Conservation (phyloP, 2,888 invertebrate genomes). For the Aquatica leii region DNA sequence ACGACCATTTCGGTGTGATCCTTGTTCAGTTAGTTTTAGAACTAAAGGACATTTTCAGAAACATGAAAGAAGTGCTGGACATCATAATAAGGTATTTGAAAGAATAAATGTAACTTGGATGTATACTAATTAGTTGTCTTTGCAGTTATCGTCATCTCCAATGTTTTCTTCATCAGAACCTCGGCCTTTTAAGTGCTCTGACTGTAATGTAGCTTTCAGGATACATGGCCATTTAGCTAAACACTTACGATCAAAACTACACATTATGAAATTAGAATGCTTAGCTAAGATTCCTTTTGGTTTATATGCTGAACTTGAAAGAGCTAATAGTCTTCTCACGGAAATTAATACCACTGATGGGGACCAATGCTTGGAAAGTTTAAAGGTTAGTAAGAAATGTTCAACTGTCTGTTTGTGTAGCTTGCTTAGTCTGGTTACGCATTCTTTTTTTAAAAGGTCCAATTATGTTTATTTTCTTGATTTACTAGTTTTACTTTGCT, state of each 20-base stretch:
- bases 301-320: slow-evolving; percentile 92
- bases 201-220: slow-evolving; percentile 95
- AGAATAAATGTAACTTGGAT: neutral
- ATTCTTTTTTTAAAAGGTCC: too few relatives aligned
- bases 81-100: slow-evolving; percentile 83
- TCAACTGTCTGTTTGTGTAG: slow-evolving; percentile 6
- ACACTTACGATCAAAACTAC: slow-evolving; percentile 95
- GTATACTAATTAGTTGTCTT: slow-evolving; percentile 17
- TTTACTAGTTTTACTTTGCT: too few relatives aligned
- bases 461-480: too few relatives aligned
- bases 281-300: slow-evolving; percentile 93
- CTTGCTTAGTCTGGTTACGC: too few relatives aligned
- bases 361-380: slow-evolving; percentile 90
- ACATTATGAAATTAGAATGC: slow-evolving; percentile 93
- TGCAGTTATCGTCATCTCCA: slow-evolving; percentile 61
- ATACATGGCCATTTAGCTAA: slow-evolving; percentile 97
- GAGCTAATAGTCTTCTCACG: slow-evolving; percentile 87
- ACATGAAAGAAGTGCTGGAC: slow-evolving; percentile 90
- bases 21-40: slow-evolving; percentile 90
- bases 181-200: slow-evolving; percentile 93
- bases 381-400: slow-evolving; percentile 68
- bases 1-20: slow-evolving; percentile 88
- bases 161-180: slow-evolving; percentile 89
- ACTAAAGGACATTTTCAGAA: slow-evolving; percentile 92
- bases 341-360: slow-evolving; percentile 97